Conservation (phyloP, 1,140 invertebrate genomes). For the Camponotus pennsylvanicus region DNA sequence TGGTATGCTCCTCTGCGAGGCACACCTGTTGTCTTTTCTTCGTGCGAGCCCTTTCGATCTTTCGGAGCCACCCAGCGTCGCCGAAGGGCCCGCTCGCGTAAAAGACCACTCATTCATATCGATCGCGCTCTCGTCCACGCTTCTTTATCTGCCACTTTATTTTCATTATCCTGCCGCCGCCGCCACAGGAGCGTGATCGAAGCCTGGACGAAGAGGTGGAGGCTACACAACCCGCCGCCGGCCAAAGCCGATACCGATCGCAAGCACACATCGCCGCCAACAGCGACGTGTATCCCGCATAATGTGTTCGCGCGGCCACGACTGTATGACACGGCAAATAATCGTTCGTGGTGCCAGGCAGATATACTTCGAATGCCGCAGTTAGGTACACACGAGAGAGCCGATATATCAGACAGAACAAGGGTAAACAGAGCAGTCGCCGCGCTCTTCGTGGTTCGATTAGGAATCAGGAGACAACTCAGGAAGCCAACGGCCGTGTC, state of each 20-base stretch:
- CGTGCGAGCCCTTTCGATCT: conserved; percentile 29
- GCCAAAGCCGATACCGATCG: conserved; percentile 50
- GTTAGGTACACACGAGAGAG: conserved; percentile 43
- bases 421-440: conserved; percentile 34
- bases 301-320: conserved; percentile 17
- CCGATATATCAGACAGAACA: conserved; percentile 30
- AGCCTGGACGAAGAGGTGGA: conserved; percentile 12
- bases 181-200: conserved; percentile 42
- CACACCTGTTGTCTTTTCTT: conserved; percentile 37
- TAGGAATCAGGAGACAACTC: conserved; percentile 53
- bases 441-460: conserved; percentile 47
- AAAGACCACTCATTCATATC: conserved; percentile 24
- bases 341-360: conserved; percentile 49
- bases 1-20: not conserved
- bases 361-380: conserved; percentile 30
- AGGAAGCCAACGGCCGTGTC: not conserved
- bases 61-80: conserved; percentile 8
- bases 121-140: conserved; percentile 51
- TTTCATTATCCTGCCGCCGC: conserved; percentile 47
- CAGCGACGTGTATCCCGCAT: conserved; percentile 27
- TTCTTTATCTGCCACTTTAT: conserved; percentile 58
- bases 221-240: conserved; percentile 12
- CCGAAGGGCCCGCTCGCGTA: conserved; percentile 46
- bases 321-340: conserved; percentile 51
- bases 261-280: conserved; percentile 39